Base-by-base conservation (phyloP, 2,888 invertebrate genomes). In the Psylliodes chrysocephalus region DNA sequence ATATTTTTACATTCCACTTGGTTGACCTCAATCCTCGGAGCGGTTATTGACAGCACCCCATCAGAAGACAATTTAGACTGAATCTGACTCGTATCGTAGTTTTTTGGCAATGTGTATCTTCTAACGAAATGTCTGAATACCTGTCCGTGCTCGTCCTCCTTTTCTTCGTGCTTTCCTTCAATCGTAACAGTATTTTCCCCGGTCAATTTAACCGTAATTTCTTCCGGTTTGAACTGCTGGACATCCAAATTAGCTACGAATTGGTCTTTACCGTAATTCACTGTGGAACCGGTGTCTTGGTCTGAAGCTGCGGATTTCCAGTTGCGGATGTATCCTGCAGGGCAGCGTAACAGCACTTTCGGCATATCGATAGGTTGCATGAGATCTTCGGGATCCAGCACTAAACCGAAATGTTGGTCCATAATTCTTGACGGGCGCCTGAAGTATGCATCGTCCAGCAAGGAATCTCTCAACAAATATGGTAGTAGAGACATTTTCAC, bases 131-230 rank as follows among this genome's bases (percentile, higher is more conserved):
- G 91, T 60, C 92, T 86, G 42, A 89, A 88, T n/a, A 92, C 88
- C 79, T 86, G 90, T 0, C 93, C 93, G 72, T 90, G 90, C 12
- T 89, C 88, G 70, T 92, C 91, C 42, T 87, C 86, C 72, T 89
- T 89, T 67, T 93, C 89, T 74, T 91, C 91, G 77, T 91, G 93
- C n/a, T n/a, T n/a, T n/a, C n/a, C n/a, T n/a, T n/a, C n/a, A n/a
- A n/a, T n/a, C n/a, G n/a, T n/a, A n/a, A n/a, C n/a, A n/a, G n/a
- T n/a, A n/a, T n/a, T n/a, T n/a, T n/a, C n/a, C n/a, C n/a, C n/a
- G n/a, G n/a, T n/a, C n/a, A n/a, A n/a, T n/a, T n/a, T n/a, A n/a
- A n/a, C n/a, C n/a, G n/a, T n/a, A n/a, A n/a, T n/a, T n/a, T n/a
- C n/a, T n/a, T n/a, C n/a, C n/a, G n/a, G n/a, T n/a, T n/a, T n/a